Evolutionary conservation across 2,797 vertebrate species (phyloP).

Genomic region (Antrozous pallidus): DNA sequence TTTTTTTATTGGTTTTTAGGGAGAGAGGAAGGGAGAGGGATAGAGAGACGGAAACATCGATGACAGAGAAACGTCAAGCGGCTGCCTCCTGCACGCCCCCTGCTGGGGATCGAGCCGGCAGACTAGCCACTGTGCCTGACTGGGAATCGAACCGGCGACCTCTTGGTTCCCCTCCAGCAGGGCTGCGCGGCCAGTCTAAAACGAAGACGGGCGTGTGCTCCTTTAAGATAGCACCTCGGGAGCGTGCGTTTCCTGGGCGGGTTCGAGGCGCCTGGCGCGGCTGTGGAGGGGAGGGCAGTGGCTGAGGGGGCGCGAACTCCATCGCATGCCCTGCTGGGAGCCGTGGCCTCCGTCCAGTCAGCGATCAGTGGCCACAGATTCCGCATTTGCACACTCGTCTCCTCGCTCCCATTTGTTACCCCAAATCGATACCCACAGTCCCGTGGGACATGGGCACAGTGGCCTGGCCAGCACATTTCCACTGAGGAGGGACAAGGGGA

Average conservation of each 20-base stretch:
- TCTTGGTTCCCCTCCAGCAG: too few relatives aligned
- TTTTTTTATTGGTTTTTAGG: too few relatives aligned
- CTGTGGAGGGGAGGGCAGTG: neutral
- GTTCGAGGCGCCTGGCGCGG: neutral
- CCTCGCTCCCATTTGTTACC: fast-evolving
- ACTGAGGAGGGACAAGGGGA: neutral
- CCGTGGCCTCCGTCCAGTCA: neutral
- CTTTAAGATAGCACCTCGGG: neutral
- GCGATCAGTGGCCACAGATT: fast-evolving
- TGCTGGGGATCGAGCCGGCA: too few relatives aligned
- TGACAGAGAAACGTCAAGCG: too few relatives aligned
- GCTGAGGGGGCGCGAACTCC: fast-evolving
- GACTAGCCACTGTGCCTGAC: too few relatives aligned
- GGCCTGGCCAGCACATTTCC: fast-evolving
- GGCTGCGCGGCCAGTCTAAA: neutral
- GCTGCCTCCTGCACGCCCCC: too few relatives aligned
- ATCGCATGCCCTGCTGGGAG: fast-evolving
- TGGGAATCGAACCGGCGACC: too few relatives aligned
- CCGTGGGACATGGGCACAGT: fast-evolving
- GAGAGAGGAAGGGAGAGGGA: too few relatives aligned
- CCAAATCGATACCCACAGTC: fast-evolving
- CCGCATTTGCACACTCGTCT: neutral
- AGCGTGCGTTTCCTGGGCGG: neutral
- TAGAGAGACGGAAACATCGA: too few relatives aligned
- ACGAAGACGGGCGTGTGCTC: neutral